These are phyloP conservation scores for Ridgeia piscesae DNA, from an alignment of 1,140 invertebrate species.

Conservation along the genomic window DNA sequence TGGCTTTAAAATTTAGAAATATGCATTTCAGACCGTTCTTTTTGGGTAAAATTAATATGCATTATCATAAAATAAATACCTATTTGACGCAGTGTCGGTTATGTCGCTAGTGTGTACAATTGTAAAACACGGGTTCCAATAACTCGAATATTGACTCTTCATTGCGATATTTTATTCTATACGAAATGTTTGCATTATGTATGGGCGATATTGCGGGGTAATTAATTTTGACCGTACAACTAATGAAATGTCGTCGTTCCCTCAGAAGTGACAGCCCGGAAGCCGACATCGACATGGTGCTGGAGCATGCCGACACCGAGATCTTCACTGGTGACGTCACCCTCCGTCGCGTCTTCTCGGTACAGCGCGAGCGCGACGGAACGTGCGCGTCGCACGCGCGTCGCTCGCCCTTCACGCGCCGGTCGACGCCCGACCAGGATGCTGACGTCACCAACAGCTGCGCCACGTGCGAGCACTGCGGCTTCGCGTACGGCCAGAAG, in stretches of 20 bases:
- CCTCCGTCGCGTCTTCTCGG: constrained; percentile 13
- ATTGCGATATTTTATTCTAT: too few relatives aligned
- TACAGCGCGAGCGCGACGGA: background rate
- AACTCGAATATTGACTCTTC: too few relatives aligned
- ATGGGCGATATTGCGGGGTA: too few relatives aligned
- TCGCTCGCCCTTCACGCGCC: background rate
- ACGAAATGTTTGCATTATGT: too few relatives aligned
- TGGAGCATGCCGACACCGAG: constrained; percentile 21
- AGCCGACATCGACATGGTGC: constrained; percentile 11
- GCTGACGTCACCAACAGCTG: background rate
- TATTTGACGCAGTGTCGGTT: too few relatives aligned
- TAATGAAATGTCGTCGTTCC: background rate
- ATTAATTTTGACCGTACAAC: background rate
- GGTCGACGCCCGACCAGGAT: background rate
- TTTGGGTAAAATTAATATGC: too few relatives aligned
- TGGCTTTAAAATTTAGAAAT: too few relatives aligned
- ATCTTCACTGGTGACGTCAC: constrained; percentile 17
- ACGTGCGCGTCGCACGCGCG: background rate
- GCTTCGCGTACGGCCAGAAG: background rate
- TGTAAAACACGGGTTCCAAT: too few relatives aligned
- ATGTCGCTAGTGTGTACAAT: too few relatives aligned
- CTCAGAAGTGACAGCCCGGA: constrained; percentile 13
- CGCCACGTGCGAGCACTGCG: background rate
- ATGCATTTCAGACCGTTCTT: too few relatives aligned
- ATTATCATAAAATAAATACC: too few relatives aligned